phyloP scores from a whole-genome alignment of 2,888 invertebrate genomes.

The Agonopterix alstromeriana region DNA sequence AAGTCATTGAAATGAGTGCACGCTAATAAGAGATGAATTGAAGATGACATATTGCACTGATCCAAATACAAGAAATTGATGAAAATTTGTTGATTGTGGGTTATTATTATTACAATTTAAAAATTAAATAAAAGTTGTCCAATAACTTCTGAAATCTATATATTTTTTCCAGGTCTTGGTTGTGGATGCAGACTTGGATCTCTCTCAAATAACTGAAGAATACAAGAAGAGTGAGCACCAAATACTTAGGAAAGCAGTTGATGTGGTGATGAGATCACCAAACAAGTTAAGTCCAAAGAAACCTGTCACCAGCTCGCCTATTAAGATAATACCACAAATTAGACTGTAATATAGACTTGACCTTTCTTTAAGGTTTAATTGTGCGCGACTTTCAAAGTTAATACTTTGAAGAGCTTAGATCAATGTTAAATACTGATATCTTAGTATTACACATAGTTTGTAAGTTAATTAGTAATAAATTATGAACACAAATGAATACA shows the following conservation, averaged over 20 bases:
- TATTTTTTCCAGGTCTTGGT: slow-evolving; percentile 74
- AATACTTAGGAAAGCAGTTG: slow-evolving; percentile 63
- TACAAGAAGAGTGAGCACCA: slow-evolving; percentile 79
- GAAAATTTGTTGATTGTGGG: no score
- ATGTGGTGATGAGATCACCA: slow-evolving; percentile 68
- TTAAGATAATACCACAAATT: slow-evolving; percentile 53
- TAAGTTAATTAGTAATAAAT: slow-evolving; percentile 11
- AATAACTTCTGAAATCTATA: no score
- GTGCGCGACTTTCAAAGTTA: slow-evolving; percentile 2
- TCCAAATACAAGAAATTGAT: no score
- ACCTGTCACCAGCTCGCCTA: slow-evolving; percentile 54
- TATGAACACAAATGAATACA: not conserved
- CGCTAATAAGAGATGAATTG: no score
- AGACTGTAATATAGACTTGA: slow-evolving; percentile 40
- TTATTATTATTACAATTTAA: no score
- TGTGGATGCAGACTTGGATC: slow-evolving; percentile 80
- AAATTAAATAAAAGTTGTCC: no score
- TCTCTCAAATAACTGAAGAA: slow-evolving; percentile 79
- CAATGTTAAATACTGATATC: not conserved
- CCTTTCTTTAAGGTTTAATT: slow-evolving; percentile 14
- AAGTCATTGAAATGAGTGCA: no score
- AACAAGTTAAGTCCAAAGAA: slow-evolving; percentile 66
- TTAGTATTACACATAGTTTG: slow-evolving; percentile 6
- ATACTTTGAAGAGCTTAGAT: slow-evolving; percentile 3
- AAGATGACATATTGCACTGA: no score